A percentile compares a stretch with the other conserved stretches of the same genome.
Conservation (phyloP, 2,113 vertebrate species). For the Zosterops borbonicus region DNA sequence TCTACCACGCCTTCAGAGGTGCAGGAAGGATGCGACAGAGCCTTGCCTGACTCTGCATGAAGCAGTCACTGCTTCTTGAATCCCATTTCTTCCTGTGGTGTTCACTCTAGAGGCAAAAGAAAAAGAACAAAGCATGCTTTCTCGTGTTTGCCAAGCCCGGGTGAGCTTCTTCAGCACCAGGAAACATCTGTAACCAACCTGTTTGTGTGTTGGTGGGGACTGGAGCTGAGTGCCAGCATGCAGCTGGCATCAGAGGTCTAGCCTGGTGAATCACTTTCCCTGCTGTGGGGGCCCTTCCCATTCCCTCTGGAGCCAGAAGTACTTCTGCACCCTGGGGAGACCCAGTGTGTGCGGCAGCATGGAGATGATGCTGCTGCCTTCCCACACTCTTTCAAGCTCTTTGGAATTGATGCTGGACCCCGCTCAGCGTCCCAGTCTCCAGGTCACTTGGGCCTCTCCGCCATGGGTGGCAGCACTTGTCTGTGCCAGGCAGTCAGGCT, state of each 20-base stretch:
- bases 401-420: background rate
- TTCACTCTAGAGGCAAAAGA: background rate
- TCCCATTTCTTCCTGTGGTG: background rate
- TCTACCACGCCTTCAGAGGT: background rate
- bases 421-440: background rate
- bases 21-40: accelerated
- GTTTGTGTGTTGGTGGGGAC: accelerated
- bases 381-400: background rate
- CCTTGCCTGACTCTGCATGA: accelerated
- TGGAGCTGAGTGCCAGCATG: background rate
- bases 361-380: background rate
- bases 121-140: background rate
- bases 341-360: background rate
- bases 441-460: accelerated
- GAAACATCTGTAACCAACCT: accelerated
- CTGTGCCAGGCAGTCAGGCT: accelerated
- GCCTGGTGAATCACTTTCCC: accelerated
- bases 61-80: background rate
- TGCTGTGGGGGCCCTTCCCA: accelerated
- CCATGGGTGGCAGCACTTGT: accelerated
- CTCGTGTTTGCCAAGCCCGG: accelerated
- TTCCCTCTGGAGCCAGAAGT: background rate
- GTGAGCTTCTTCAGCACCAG: background rate
- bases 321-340: background rate
- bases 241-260: background rate